Base-by-base conservation (phyloP, 2,888 invertebrate species). In the Byasa hedistus region DNA sequence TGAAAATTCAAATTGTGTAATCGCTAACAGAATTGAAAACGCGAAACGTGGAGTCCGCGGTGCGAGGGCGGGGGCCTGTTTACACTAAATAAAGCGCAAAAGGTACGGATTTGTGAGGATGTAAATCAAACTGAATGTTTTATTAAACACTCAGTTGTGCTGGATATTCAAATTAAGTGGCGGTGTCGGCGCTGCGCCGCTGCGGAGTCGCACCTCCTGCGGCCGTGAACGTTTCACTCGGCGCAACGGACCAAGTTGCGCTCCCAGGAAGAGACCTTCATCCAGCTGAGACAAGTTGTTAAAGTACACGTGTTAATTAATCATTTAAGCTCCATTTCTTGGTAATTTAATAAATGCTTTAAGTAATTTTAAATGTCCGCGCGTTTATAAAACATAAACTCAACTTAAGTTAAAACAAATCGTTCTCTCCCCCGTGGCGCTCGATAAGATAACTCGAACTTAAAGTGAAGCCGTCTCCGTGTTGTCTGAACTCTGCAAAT, bases 81-180 rank as follows among this genome's bases (percentile, higher is more conserved):
- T 89, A 86, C 89, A 86, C 81, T 81, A 80, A 81, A 84, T 82
- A 84, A 81, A 82, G 86, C 79, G 84, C 82, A 82, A 83, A 87
- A 91, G 90, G 90, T 89, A 87, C 85, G 82, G 88, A 87, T 88
- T 89, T 87, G 85, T 83, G 79, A 80, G 80, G 79, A 89, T 87
- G 89, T 89, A 89, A 91, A 91, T 91, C 91, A 89, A 90, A 87
- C 81, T 84, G 84, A 84, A 87, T 91, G 89, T 90, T 91, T 90
- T 91, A 90, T 91, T 90, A 91, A 91, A 90, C 89, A 88, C 86
- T 86, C 83, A 79, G 77, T 81, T 80, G 80, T 82, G 87, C 84
- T 82, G 84, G 86, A 85, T 90, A 90, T 91, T 90, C 89, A 91
- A 91, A 91, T 91, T 89, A 89, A 89, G 87, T 86, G 86, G 86